Evolutionary conservation across 1,140 invertebrate species (phyloP).

Genomic region (Rhopalosiphum padi): DNA sequence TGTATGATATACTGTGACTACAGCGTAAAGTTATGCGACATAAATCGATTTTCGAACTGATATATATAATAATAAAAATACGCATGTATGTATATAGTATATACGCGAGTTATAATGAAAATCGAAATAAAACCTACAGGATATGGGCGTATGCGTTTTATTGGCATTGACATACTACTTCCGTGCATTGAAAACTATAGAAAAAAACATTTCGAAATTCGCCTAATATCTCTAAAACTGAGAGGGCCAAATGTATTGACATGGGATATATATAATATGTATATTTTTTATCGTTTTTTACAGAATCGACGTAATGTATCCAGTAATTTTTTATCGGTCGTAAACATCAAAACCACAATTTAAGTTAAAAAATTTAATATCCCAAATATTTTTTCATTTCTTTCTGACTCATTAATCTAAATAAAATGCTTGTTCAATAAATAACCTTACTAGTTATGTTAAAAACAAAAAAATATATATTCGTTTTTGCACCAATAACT

Average conservation of each 20-base stretch:
- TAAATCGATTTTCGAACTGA: conserved; percentile 8
- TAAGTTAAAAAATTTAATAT: background rate
- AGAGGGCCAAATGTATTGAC: background rate
- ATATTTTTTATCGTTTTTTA: background rate
- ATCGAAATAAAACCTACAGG: conserved; percentile 4
- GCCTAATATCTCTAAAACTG: background rate
- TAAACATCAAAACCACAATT: background rate
- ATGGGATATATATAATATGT: background rate
- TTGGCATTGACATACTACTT: conserved; percentile 36
- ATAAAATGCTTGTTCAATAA: background rate
- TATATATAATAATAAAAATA: background rate
- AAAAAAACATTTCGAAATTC: conserved; percentile 11
- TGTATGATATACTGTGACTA: background rate
- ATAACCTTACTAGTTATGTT: background rate
- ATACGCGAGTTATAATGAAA: background rate
- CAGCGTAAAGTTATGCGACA: background rate
- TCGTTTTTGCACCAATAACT: background rate
- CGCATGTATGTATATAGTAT: background rate
- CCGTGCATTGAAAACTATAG: background rate
- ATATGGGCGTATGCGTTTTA: conserved; percentile 13
- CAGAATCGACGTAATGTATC: background rate
- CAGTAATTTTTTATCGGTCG: background rate
- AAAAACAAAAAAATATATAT: background rate
- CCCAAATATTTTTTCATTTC: background rate
- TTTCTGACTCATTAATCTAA: background rate